These are phyloP conservation scores for Enteromius afrohamiltoni DNA, from an alignment of 2,797 vertebrate genomes.

Conservation along the genomic window DNA sequence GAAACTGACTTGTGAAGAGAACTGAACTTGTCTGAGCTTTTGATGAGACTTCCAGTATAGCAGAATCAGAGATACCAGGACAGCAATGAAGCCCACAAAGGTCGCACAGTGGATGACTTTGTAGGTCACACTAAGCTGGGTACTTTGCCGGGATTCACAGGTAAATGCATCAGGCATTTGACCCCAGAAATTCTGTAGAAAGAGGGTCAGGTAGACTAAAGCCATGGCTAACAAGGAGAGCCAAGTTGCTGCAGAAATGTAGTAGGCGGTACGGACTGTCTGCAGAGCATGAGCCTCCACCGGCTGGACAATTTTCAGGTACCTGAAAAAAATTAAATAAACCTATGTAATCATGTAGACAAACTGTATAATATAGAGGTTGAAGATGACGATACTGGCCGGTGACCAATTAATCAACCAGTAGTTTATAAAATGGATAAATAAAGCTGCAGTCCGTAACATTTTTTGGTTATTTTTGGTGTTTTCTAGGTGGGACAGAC, in stretches of 20 bases:
- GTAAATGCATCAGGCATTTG: rapidly evolving
- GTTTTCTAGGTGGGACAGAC: too few species aligned
- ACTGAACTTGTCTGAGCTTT: conserved; percentile 56
- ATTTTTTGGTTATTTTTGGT: too few species aligned
- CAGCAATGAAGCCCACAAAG: conserved; percentile 60
- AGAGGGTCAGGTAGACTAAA: conserved; percentile 58
- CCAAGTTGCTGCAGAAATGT: conserved; percentile 69
- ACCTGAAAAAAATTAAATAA: conserved; percentile 59
- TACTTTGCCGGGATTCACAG: conserved; percentile 57
- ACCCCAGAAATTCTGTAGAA: conserved; percentile 21
- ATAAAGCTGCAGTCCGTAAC: too few species aligned
- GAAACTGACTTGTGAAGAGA: conserved; percentile 19
- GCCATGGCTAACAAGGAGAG: conserved; percentile 52
- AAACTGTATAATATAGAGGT: too few species aligned
- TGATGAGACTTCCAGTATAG: conserved; percentile 69
- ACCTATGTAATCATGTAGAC: too few species aligned
- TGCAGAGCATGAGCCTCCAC: conserved; percentile 62
- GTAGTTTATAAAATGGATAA: too few species aligned
- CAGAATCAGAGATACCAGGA: conserved; percentile 66
- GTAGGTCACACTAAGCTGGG: conserved; percentile 50
- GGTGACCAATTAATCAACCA: too few species aligned
- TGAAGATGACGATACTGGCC: too few species aligned
- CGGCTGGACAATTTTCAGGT: conserved; percentile 74
- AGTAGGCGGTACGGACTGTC: conserved; percentile 54
- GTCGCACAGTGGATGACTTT: conserved; percentile 59